Percentiles rank a stretch among this genome's conserved stretches.
Conservation (phyloP, 1,140 invertebrate species). For the Bemisia tabaci region DNA sequence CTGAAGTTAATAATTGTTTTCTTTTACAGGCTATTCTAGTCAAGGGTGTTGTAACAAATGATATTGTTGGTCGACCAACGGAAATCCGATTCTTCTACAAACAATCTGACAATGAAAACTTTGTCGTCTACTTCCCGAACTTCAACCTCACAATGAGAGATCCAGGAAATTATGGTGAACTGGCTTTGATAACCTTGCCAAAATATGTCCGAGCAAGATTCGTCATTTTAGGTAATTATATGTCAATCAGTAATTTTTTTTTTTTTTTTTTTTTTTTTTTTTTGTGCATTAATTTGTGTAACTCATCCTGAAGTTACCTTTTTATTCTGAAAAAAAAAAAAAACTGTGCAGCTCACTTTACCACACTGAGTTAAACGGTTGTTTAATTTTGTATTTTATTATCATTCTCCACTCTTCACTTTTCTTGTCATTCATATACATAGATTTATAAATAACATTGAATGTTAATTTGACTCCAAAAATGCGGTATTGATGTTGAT, state of each 20-base stretch:
- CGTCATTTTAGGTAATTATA: constrained; percentile 58
- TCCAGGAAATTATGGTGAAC: constrained; percentile 85
- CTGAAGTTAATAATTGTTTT: too few species aligned
- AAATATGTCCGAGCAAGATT: constrained; percentile 86
- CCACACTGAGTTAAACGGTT: too few species aligned
- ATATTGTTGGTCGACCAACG: constrained; percentile 84
- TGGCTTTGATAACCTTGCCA: constrained; percentile 89
- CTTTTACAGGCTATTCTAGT: constrained; percentile 56
- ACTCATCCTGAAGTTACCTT: neutral
- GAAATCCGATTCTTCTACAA: constrained; percentile 96
- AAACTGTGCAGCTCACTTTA: neutral
- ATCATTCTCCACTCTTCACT: too few species aligned
- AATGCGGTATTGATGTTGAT: too few species aligned
- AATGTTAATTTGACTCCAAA: too few species aligned
- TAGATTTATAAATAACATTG: too few species aligned
- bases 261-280: constrained; percentile 3
- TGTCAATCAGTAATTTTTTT: constrained; percentile 6
- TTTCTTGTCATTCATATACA: too few species aligned
- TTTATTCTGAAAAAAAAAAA: neutral
- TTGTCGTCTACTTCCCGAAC: constrained; percentile 91
- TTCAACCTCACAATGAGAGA: constrained; percentile 86
- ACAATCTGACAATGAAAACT: constrained; percentile 81
- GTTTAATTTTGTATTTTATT: too few species aligned
- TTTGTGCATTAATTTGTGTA: neutral
- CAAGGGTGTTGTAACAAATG: constrained; percentile 87